These are phyloP conservation scores for Ernsta delagoae DNA, from an alignment of 2,888 invertebrate species.

Conservation along the genomic window DNA sequence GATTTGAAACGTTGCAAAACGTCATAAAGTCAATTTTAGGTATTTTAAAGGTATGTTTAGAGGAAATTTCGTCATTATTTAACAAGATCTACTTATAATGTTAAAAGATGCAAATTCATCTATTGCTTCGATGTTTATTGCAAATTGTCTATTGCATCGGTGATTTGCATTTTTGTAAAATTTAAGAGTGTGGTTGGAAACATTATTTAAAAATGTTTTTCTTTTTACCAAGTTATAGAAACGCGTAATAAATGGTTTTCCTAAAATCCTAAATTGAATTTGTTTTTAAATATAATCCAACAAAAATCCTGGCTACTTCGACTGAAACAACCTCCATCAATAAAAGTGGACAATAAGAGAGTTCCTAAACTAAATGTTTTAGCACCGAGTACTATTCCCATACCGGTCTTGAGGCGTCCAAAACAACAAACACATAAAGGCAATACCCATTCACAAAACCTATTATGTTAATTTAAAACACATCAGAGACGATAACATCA, in stretches of 20 bases:
- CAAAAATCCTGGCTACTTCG: neutral
- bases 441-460: constrained; percentile 83
- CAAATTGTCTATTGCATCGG: too few species aligned
- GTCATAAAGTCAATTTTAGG: neutral
- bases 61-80: neutral
- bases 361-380: constrained; percentile 23
- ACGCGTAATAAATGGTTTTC: too few species aligned
- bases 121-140: too few species aligned
- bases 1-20: neutral
- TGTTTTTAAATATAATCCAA: too few species aligned
- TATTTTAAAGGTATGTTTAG: neutral
- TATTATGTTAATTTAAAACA: constrained; percentile 86
- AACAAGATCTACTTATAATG: too few species aligned
- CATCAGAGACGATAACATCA: constrained; percentile 80
- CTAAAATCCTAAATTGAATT: too few species aligned
- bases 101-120: too few species aligned
- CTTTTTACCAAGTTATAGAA: too few species aligned
- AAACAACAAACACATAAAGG: constrained; percentile 77
- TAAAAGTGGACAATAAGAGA: neutral
- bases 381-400: constrained; percentile 51
- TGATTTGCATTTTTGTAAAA: too few species aligned
- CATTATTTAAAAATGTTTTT: too few species aligned
- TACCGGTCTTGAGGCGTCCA: constrained; percentile 48
- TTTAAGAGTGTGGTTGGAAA: too few species aligned
- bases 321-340: too few species aligned